Percentiles rank a stretch among this genome's conserved stretches.
Evolutionary conservation across 1,140 invertebrate species (phyloP).

Genomic region (Drosophila micromelanica): DNA sequence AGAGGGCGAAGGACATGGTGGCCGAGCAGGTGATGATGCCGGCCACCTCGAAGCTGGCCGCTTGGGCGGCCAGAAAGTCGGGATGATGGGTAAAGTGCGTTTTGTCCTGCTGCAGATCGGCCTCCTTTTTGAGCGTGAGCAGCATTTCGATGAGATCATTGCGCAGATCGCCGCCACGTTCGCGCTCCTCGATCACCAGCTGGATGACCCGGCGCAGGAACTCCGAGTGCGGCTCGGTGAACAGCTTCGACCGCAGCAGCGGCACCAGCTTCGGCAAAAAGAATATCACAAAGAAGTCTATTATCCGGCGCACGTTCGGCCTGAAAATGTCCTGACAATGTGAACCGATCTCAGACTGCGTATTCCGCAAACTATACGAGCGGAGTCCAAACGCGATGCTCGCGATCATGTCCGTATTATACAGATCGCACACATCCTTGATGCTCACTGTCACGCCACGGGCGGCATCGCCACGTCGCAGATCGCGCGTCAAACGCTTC

Average conservation of each 20-base stretch:
- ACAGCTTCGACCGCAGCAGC: slow-evolving; percentile 63
- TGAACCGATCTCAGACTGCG: slow-evolving; percentile 84
- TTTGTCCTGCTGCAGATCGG: slow-evolving; percentile 75
- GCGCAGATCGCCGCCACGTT: slow-evolving; percentile 69
- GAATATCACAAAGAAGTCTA: slow-evolving; percentile 85
- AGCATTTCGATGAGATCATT: slow-evolving; percentile 85
- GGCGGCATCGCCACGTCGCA: slow-evolving; percentile 54
- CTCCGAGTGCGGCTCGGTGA: slow-evolving; percentile 53
- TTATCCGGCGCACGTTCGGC: slow-evolving; percentile 85
- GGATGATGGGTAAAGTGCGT: slow-evolving; percentile 75
- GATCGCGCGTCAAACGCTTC: slow-evolving; percentile 65
- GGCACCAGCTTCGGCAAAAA: slow-evolving; percentile 83
- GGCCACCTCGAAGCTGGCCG: slow-evolving; percentile 89
- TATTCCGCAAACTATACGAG: slow-evolving; percentile 85
- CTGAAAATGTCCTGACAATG: slow-evolving; percentile 85
- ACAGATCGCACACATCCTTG: slow-evolving; percentile 85
- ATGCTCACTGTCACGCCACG: slow-evolving; percentile 72
- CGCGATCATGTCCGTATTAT: slow-evolving; percentile 87
- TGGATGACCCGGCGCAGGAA: slow-evolving; percentile 83
- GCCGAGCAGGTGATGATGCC: slow-evolving; percentile 92
- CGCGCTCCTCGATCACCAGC: slow-evolving; percentile 82
- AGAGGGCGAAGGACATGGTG: slow-evolving; percentile 88
- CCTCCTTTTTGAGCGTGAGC: slow-evolving; percentile 84
- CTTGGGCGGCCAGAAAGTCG: slow-evolving; percentile 87
- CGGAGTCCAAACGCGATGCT: slow-evolving; percentile 87